A percentile compares a stretch with the other conserved stretches of the same genome.
These are phyloP conservation scores for Xenus cinereus DNA, from an alignment of 2,113 vertebrate species.

Conservation along the genomic window DNA sequence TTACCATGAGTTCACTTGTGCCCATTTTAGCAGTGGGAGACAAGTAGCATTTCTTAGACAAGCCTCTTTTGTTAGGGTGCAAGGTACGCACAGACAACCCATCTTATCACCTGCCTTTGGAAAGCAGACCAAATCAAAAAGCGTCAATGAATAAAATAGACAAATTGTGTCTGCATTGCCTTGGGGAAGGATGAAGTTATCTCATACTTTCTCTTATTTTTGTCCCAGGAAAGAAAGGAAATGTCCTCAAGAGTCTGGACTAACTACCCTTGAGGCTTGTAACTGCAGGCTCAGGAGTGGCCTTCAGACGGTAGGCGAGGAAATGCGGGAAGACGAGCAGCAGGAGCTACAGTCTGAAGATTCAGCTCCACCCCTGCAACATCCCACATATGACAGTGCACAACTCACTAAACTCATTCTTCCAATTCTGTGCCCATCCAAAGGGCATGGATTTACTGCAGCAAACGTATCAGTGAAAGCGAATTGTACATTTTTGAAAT, in stretches of 20 bases:
- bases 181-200: neutral
- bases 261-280: neutral
- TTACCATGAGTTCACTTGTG: neutral
- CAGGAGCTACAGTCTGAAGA: neutral
- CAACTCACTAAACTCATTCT: neutral
- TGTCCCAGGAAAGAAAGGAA: neutral
- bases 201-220: neutral
- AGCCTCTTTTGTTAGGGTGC: neutral
- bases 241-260: neutral
- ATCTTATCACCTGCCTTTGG: neutral
- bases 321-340: neutral
- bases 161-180: neutral
- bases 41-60: neutral
- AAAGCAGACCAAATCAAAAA: neutral
- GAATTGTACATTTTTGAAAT: neutral
- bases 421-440: neutral
- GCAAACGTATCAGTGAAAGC: neutral
- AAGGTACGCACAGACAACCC: neutral
- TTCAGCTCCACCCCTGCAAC: neutral
- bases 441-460: neutral
- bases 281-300: neutral
- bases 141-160: neutral
- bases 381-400: neutral
- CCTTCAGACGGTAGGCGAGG: neutral
- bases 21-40: neutral